A percentile compares a stretch with the other conserved stretches of the same genome.
These are phyloP conservation scores for Scolopax bukidnonensis DNA, from an alignment of 2,797 vertebrate genomes.

Conservation along the genomic window DNA sequence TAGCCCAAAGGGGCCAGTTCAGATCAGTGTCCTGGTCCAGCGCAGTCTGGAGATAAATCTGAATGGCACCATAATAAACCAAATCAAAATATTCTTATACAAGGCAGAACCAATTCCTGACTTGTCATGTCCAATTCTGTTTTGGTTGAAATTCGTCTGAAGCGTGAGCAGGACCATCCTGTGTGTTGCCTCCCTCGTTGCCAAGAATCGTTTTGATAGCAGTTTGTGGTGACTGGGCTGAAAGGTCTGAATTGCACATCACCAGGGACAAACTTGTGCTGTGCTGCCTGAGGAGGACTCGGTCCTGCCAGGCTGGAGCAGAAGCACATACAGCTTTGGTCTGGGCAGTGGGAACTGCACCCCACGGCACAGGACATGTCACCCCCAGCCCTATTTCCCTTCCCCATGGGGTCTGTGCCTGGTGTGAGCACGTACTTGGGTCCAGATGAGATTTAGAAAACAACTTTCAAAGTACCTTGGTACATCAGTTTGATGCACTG, in stretches of 20 bases:
- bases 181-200: background rate
- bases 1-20: background rate
- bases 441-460: background rate
- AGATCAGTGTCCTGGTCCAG: background rate
- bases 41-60: background rate
- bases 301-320: background rate
- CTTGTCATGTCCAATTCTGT: rapidly evolving
- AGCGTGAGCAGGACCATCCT: rapidly evolving
- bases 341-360: background rate
- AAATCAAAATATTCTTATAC: background rate
- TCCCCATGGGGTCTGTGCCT: background rate
- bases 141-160: background rate
- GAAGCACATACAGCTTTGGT: background rate
- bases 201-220: background rate
- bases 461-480: background rate
- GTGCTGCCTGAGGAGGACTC: background rate
- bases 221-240: background rate
- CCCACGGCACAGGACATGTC: background rate
- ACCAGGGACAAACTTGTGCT: background rate
- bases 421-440: background rate
- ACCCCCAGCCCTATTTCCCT: background rate
- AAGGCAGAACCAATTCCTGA: background rate
- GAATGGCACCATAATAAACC: background rate
- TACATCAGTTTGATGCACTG: background rate
- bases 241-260: background rate